phyloP scores from a whole-genome alignment of 2,888 invertebrate species.

The Pseudeuparius sepicola region DNA sequence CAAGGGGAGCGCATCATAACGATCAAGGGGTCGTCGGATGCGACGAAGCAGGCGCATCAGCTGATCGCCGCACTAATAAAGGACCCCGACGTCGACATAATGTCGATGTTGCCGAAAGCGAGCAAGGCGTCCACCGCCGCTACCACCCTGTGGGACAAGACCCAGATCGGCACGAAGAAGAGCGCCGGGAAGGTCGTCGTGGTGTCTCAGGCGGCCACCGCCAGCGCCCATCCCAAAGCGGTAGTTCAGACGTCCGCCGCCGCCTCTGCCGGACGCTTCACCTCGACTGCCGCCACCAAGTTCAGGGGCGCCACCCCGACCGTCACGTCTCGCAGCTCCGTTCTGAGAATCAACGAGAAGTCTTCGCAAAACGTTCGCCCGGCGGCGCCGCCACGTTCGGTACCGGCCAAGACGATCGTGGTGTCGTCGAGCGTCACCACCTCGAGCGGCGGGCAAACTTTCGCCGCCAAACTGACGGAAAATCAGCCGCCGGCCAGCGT shows the following conservation, averaged over 20 bases:
- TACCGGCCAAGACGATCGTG: constrained; percentile 26
- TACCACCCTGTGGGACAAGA: constrained; percentile 49
- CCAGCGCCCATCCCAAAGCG: constrained; percentile 12
- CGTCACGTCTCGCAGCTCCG: constrained; percentile 23
- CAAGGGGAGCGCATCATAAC: constrained; percentile 91
- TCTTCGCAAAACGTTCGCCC: too few relatives aligned
- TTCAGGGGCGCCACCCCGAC: constrained; percentile 29
- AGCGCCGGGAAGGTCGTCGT: constrained; percentile 33
- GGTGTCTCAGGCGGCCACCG: constrained; percentile 18
- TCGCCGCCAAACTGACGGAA: constrained; percentile 64
- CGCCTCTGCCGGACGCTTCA: constrained; percentile 21
- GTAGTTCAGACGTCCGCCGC: constrained; percentile 26
- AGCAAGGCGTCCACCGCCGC: constrained; percentile 45
- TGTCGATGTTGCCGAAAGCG: constrained; percentile 61
- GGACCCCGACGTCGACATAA: constrained; percentile 89
- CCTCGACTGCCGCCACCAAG: constrained; percentile 27
- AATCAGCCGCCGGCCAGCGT: constrained; percentile 21
- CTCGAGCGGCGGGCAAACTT: too few relatives aligned
- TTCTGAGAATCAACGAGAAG: too few relatives aligned
- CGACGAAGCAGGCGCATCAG: constrained; percentile 84
- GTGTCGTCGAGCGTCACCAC: constrained; percentile 44
- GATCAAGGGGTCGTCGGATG: constrained; percentile 88
- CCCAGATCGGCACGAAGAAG: constrained; percentile 41
- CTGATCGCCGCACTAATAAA: constrained; percentile 87
- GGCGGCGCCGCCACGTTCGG: constrained; percentile 41